Evolutionary conservation across 2,888 invertebrate species (phyloP), one percentile per base, ranked within the genome.

Genomic region (Theretra japonica): DNA sequence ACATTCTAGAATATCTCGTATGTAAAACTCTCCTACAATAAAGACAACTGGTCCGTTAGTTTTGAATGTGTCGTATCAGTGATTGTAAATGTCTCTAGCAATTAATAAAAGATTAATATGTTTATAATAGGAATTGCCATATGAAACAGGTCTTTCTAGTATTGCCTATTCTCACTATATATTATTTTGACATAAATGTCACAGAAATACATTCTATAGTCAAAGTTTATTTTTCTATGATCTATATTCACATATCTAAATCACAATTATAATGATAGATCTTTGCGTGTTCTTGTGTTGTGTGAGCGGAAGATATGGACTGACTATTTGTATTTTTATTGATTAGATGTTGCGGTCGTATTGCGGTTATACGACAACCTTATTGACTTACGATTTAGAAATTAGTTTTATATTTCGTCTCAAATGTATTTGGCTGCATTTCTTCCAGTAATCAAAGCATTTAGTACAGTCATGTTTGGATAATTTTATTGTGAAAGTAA

Each of bases 401-500:
- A 41, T 41, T 65, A 65, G 48, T 65, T 65, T 48, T 41, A 48
- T 65, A 28, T 19, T 11, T 62, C 30, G n/a, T 33, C 59, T 19
- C 21, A 48, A 70, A 17, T 21, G 41, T 50, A 30, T 21, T 50
- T 50, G 70, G 48, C 53, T 57, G 30, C 59, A 15, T 73, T 68
- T 75, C 80, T 81, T 79, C 80, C 82, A 82, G 30, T 62, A 65
- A 56, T 56, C 15, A 71, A 80, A 77, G 81, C 81, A 83, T 84
- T 83, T 85, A 83, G 77, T 72, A 77, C 74, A 76, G 75, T 76
- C 73, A 71, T 72, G 74, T 82, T 83, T 83, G 75, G 80, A 83
- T 83, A 80, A 81, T 77, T 82, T 80, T 82, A 82, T 80, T 80
- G 77, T 81, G 75, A 81, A 80, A 81, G 73, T 78, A 81, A 79